phyloP scores from a whole-genome alignment of 2,797 vertebrate species.

The Phataginus tricuspis region DNA sequence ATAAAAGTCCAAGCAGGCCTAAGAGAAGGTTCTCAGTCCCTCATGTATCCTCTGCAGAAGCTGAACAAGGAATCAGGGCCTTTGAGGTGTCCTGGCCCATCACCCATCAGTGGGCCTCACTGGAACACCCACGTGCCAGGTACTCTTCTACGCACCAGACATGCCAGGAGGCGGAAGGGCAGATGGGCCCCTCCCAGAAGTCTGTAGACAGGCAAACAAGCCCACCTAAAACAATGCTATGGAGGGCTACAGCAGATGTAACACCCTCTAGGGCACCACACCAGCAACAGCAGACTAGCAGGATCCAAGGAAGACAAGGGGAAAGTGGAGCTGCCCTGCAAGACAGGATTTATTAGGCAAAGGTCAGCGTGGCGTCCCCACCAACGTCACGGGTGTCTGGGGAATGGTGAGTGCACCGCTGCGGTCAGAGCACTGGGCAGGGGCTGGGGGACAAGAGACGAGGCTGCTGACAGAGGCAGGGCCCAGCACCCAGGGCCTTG shows the following conservation, averaged over 20 bases:
- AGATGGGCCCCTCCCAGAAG: neutral
- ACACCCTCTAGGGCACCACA: too few relatives aligned
- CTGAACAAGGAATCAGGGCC: neutral
- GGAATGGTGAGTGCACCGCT: neutral
- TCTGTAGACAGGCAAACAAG: neutral
- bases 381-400: neutral
- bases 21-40: neutral
- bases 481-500: neutral
- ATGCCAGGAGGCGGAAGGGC: too few relatives aligned
- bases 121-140: neutral
- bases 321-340: neutral
- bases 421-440: neutral
- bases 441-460: neutral
- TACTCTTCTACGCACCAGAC: neutral
- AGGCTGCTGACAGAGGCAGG: neutral
- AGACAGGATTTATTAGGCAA: neutral
- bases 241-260: fast-evolving
- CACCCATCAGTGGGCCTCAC: neutral
- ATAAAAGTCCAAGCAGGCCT: neutral
- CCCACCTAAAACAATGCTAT: neutral
- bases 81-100: neutral
- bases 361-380: neutral
- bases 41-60: neutral
- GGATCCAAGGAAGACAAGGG: neutral
- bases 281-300: fast-evolving